phyloP scores from a whole-genome alignment of 2,797 vertebrate genomes.

The Pipistrellus kuhlii region DNA sequence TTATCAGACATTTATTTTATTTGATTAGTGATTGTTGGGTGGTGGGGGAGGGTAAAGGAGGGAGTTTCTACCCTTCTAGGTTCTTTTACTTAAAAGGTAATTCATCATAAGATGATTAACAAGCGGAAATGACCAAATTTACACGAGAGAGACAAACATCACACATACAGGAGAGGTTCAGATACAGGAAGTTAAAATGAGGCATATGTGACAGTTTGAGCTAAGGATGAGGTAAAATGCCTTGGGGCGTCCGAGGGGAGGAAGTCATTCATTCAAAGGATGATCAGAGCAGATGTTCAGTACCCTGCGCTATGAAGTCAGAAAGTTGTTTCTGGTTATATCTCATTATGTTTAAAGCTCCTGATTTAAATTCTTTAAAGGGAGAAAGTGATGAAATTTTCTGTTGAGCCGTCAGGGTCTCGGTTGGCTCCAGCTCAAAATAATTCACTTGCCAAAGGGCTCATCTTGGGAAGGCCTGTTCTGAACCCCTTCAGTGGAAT shows the following conservation, averaged over 20 bases:
- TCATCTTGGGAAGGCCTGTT: background rate
- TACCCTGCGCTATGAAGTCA: background rate
- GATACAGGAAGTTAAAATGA: background rate
- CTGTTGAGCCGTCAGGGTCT: background rate
- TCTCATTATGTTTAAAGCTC: background rate
- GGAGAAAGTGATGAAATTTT: background rate
- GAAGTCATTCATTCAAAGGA: background rate
- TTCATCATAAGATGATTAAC: background rate
- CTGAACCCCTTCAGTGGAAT: background rate
- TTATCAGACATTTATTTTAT: background rate
- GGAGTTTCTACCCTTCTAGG: background rate
- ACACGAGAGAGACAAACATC: background rate
- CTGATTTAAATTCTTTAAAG: background rate
- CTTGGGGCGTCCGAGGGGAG: background rate
- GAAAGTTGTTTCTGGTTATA: background rate
- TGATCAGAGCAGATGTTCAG: background rate
- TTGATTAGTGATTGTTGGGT: background rate
- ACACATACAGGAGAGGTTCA: background rate
- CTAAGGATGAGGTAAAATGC: background rate
- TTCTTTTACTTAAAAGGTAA: background rate
- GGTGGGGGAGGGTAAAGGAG: background rate
- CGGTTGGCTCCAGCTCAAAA: background rate
- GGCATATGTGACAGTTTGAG: background rate
- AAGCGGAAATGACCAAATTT: background rate
- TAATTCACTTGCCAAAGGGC: background rate